Conservation (phyloP, 2,113 vertebrate genomes). For the Cinclus mexicanus region DNA sequence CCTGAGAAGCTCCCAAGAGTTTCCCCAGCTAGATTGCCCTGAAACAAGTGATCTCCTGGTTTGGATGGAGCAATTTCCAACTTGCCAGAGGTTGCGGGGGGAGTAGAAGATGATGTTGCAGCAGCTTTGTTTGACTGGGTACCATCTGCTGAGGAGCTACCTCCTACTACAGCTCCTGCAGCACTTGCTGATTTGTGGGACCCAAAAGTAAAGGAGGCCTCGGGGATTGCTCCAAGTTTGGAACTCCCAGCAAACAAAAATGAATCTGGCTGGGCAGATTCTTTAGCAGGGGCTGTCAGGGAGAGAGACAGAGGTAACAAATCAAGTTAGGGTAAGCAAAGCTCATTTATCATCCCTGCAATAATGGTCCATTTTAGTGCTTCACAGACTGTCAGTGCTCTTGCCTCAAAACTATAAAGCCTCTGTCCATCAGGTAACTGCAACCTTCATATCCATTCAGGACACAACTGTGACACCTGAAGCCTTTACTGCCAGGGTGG, state of each 20-base stretch:
- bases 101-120: slow-evolving; percentile 7
- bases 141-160: slow-evolving; percentile 41
- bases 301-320: slow-evolving; percentile 16
- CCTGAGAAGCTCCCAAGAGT: slow-evolving; percentile 92
- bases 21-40: slow-evolving; percentile 78
- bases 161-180: slow-evolving; percentile 7
- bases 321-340: neutral
- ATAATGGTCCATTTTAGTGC: neutral
- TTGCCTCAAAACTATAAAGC: neutral
- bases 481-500: neutral
- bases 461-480: neutral
- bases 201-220: slow-evolving; percentile 72
- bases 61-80: slow-evolving; percentile 72
- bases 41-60: slow-evolving; percentile 66
- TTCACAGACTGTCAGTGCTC: neutral
- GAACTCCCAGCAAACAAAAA: slow-evolving; percentile 72
- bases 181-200: slow-evolving; percentile 52
- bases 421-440: neutral
- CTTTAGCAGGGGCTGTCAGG: slow-evolving; percentile 71
- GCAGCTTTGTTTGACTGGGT: slow-evolving; percentile 21
- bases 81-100: slow-evolving; percentile 57
- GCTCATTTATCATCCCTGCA: neutral
- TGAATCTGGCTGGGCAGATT: slow-evolving; percentile 58
- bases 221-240: slow-evolving; percentile 73
- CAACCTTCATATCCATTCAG: neutral